These are phyloP conservation scores for Subacronicta megacephala DNA, from an alignment of 2,888 invertebrate genomes.

Conservation along the genomic window DNA sequence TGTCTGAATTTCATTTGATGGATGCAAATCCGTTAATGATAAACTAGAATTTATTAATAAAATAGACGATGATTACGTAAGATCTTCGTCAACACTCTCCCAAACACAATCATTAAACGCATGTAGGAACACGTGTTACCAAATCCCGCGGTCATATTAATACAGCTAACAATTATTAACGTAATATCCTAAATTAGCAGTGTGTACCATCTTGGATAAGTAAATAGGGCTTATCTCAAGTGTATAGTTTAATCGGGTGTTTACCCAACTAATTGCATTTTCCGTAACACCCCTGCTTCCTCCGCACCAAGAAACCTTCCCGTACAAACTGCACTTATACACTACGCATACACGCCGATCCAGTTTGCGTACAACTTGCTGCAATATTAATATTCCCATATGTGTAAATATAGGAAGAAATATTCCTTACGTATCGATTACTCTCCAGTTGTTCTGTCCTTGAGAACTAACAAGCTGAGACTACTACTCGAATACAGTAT, in stretches of 20 bases:
- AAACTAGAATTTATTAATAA: neutral
- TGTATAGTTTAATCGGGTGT: conserved; percentile 79
- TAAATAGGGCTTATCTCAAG: conserved; percentile 77
- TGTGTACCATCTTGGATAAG: conserved; percentile 67
- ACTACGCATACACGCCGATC: conserved; percentile 47
- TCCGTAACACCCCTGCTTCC: conserved; percentile 59
- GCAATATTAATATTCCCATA: conserved; percentile 70
- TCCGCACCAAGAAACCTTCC: conserved; percentile 55
- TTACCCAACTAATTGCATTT: conserved; percentile 84
- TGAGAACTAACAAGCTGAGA: conserved; percentile 47
- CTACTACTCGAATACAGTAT: conserved; percentile 31
- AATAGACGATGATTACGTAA: neutral
- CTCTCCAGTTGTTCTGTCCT: conserved; percentile 22
- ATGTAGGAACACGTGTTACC: conserved; percentile 27
- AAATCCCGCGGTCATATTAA: conserved; percentile 45
- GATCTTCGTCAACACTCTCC: conserved; percentile 3
- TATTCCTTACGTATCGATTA: conserved; percentile 19
- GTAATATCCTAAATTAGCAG: conserved; percentile 65
- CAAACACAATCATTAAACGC: conserved; percentile 9
- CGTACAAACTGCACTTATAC: conserved; percentile 69
- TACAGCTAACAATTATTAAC: conserved; percentile 63
- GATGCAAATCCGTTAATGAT: conserved; percentile 4
- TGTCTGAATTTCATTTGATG: neutral
- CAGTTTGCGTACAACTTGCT: conserved; percentile 64
- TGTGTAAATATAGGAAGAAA: neutral